A percentile compares a stretch with the other conserved stretches of the same genome.
These are phyloP conservation scores for Zophobas atratus DNA, from an alignment of 1,140 invertebrate genomes.

Conservation along the genomic window DNA sequence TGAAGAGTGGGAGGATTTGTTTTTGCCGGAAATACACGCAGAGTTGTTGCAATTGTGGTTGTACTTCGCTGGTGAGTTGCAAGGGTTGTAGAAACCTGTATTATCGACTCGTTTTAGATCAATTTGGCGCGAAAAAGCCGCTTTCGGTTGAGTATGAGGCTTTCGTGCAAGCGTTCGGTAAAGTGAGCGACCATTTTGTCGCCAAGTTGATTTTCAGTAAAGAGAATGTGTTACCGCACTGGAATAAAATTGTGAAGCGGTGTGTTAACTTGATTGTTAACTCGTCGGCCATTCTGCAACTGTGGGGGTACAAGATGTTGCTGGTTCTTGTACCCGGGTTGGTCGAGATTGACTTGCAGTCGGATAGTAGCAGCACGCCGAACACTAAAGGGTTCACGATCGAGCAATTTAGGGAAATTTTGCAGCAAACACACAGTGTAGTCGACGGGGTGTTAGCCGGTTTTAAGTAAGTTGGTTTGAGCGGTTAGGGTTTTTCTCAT, in stretches of 20 bases:
- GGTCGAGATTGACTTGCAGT: slow-evolving; percentile 68
- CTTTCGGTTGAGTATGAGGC: slow-evolving; percentile 53
- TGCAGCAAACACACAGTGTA: slow-evolving; percentile 70
- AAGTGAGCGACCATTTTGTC: slow-evolving; percentile 64
- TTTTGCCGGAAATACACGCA: slow-evolving; percentile 70
- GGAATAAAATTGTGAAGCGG: slow-evolving; percentile 63
- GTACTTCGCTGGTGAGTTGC: slow-evolving; percentile 64
- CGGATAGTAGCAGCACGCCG: slow-evolving; percentile 65
- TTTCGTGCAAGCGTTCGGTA: slow-evolving; percentile 66
- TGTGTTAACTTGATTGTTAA: slow-evolving; percentile 61
- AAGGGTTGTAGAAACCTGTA: slow-evolving; percentile 29
- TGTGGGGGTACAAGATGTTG: slow-evolving; percentile 70
- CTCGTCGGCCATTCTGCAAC: slow-evolving; percentile 67
- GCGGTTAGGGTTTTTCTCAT: slow-evolving; percentile 64
- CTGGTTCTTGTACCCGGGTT: slow-evolving; percentile 66
- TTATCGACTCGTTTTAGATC: slow-evolving; percentile 57
- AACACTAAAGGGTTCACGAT: slow-evolving; percentile 66
- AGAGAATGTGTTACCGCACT: slow-evolving; percentile 60
- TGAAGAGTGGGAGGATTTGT: slow-evolving; percentile 75
- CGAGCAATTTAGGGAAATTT: slow-evolving; percentile 71
- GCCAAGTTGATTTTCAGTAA: slow-evolving; percentile 61
- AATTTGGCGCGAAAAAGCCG: slow-evolving; percentile 49
- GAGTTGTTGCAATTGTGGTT: slow-evolving; percentile 71
- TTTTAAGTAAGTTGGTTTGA: slow-evolving; percentile 72
- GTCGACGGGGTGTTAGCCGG: slow-evolving; percentile 72